Conservation (phyloP, 1,140 invertebrate species). For the Ylistrum balloti region DNA sequence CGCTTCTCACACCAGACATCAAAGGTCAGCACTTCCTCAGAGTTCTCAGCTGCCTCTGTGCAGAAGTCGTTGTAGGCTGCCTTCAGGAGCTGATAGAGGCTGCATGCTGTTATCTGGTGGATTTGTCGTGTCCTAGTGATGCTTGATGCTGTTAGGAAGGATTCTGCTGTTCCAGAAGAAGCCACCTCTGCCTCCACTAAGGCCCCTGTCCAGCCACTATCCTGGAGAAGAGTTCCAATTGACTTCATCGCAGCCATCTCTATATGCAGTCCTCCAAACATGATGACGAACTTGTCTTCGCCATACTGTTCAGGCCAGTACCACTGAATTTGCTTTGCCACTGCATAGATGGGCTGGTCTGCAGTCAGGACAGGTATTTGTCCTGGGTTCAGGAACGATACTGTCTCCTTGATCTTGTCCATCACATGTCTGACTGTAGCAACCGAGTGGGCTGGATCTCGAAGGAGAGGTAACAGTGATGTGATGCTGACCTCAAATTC, state of each 20-base stretch:
- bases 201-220: too few species aligned
- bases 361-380: too few species aligned
- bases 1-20: slow-evolving; percentile 57
- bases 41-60: not conserved
- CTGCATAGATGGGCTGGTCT: too few species aligned
- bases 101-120: slow-evolving; percentile 2
- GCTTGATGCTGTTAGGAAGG: slow-evolving; percentile 56
- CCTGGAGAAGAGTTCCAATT: too few species aligned
- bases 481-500: slow-evolving; percentile 48
- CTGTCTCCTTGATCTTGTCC: not conserved
- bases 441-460: slow-evolving; percentile 62
- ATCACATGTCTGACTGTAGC: slow-evolving; percentile 66
- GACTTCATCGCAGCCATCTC: too few species aligned
- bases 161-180: slow-evolving; percentile 43
- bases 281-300: slow-evolving; percentile 24
- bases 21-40: slow-evolving; percentile 22
- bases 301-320: slow-evolving; percentile 57
- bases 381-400: too few species aligned
- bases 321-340: slow-evolving; percentile 68
- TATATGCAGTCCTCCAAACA: too few species aligned
- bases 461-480: slow-evolving; percentile 57
- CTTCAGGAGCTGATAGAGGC: slow-evolving; percentile 30
- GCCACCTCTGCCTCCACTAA: too few species aligned
- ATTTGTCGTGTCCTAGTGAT: too few species aligned
- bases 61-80: slow-evolving; percentile 46